A percentile compares a stretch with the other conserved stretches of the same genome.
Conservation (phyloP, 1,140 invertebrate species). For the Euglossa dilemma region DNA sequence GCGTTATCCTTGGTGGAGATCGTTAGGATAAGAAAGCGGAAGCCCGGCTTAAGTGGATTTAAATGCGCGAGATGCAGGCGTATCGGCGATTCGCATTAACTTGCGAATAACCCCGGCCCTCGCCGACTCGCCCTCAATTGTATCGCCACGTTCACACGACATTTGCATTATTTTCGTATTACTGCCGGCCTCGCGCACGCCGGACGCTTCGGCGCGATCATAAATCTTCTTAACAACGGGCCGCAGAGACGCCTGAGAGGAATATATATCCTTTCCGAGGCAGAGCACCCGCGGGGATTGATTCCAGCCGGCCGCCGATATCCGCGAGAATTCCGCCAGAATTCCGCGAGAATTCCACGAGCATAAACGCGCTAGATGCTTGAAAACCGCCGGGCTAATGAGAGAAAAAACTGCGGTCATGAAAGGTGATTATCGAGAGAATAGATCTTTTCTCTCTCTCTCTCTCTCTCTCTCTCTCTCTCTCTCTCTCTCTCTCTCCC, state of each 20-base stretch:
- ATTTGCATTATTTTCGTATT: slow-evolving; percentile 55
- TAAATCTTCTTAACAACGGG: slow-evolving; percentile 48
- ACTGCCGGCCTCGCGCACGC: not conserved
- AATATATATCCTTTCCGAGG: slow-evolving; percentile 26
- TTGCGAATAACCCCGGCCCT: not conserved
- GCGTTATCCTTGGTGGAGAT: not conserved
- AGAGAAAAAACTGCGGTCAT: slow-evolving; percentile 45
- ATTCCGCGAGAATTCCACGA: slow-evolving; percentile 16
- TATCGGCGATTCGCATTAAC: not conserved
- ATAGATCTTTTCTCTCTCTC: slow-evolving; percentile 4
- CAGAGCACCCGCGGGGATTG: slow-evolving; percentile 34
- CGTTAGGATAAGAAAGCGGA: not conserved
- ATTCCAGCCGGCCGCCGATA: slow-evolving; percentile 17
- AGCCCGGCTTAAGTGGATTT: not conserved
- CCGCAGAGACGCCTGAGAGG: slow-evolving; percentile 8
- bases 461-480: not conserved
- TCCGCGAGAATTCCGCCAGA: slow-evolving; percentile 23
- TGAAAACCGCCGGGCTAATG: not conserved
- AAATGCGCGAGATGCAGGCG: not conserved
- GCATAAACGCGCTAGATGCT: not conserved
- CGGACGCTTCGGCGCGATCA: not conserved
- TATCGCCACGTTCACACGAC: slow-evolving; percentile 13
- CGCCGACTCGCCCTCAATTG: not conserved
- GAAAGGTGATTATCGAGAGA: slow-evolving; percentile 61
- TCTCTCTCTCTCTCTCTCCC: not conserved